phyloP scores from a whole-genome alignment of 2,888 invertebrate species.

The Nomada ferruginata region DNA sequence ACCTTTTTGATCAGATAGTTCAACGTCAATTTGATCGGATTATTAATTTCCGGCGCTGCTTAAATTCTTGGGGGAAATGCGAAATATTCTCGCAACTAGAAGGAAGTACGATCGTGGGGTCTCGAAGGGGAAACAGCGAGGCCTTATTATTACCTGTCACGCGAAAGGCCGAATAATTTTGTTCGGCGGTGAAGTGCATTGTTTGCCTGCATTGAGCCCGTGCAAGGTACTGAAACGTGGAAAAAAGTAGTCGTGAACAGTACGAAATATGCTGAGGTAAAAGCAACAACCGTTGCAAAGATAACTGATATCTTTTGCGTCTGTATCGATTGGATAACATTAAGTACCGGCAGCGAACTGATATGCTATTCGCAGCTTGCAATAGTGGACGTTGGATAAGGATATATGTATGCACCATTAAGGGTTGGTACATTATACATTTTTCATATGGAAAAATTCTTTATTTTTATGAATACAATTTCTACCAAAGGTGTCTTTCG shows the following conservation, averaged over 20 bases:
- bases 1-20: not conserved
- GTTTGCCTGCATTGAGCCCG: not conserved
- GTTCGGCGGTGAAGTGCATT: not conserved
- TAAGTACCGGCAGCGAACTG: not conserved
- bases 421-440: too few relatives aligned
- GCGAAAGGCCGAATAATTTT: slow-evolving; percentile 34
- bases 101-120: slow-evolving; percentile 11
- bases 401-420: too few relatives aligned
- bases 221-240: not conserved
- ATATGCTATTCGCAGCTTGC: not conserved
- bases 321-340: not conserved
- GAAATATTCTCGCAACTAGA: slow-evolving; percentile 33
- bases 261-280: not conserved
- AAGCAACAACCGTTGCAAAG: not conserved
- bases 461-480: too few relatives aligned
- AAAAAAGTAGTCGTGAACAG: not conserved
- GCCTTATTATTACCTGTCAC: slow-evolving; percentile 38
- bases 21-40: slow-evolving; percentile 5
- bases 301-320: not conserved
- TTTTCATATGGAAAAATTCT: too few relatives aligned
- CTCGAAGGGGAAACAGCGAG: slow-evolving; percentile 7
- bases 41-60: slow-evolving; percentile 24
- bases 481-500: too few relatives aligned
- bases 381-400: too few relatives aligned
- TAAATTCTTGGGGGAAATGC: slow-evolving; percentile 32